Conservation (phyloP, 2,797 vertebrate genomes). For the Hippoglossus hippoglossus region DNA sequence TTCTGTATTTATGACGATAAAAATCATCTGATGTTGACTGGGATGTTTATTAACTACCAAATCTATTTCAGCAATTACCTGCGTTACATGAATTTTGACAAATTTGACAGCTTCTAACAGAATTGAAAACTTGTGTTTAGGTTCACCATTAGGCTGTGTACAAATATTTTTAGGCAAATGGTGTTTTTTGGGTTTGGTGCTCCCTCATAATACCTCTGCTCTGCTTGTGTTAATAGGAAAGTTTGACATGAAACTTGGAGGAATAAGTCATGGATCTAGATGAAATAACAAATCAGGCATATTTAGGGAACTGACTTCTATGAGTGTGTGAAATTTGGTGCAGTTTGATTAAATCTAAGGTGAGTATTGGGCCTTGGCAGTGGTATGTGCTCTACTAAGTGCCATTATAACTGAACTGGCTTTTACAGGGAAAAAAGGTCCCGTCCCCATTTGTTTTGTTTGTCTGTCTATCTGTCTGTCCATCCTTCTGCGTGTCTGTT, state of each 20-base stretch:
- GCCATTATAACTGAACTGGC: conserved; percentile 10
- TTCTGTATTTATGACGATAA: not conserved
- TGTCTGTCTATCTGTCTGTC: conserved; percentile 14
- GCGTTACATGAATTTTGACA: not conserved
- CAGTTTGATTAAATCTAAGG: too few species aligned
- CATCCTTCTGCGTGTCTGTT: conserved; percentile 6
- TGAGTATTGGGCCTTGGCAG: too few species aligned
- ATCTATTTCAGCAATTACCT: too few species aligned
- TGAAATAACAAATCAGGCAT: conserved; percentile 7
- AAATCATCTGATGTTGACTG: not conserved
- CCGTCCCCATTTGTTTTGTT: not conserved
- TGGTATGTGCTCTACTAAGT: too few species aligned
- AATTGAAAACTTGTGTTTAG: not conserved
- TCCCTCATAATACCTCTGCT: too few species aligned
- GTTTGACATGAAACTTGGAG: too few species aligned
- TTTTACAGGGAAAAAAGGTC: conserved; percentile 30
- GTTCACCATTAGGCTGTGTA: not conserved
- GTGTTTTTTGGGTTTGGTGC: too few species aligned
- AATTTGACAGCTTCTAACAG: not conserved
- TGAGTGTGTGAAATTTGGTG: not conserved
- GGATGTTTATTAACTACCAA: not conserved
- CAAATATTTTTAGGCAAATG: not conserved
- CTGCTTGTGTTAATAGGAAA: not conserved
- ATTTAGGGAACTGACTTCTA: too few species aligned
- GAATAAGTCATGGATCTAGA: too few species aligned